Percentiles rank a stretch among this genome's conserved stretches.
Evolutionary conservation across 1,140 invertebrate species (phyloP).

Genomic region (Drosophila virilis): DNA sequence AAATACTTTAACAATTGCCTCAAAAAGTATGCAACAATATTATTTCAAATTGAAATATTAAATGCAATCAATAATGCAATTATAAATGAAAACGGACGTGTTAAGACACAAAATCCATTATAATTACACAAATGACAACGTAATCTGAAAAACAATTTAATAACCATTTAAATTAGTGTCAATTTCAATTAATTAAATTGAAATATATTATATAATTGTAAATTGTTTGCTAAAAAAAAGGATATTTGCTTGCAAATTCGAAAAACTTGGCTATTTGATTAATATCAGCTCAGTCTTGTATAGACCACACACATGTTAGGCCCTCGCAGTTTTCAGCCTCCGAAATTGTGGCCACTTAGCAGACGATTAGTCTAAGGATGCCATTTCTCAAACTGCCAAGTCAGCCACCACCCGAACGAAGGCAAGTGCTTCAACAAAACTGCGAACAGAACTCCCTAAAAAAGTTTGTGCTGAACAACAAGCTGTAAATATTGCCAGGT

Average conservation of each 20-base stretch:
- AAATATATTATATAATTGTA: no score
- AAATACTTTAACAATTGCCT: neutral
- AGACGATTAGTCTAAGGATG: constrained; percentile 40
- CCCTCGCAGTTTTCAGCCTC: constrained; percentile 1
- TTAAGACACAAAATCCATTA: no score
- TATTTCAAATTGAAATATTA: no score
- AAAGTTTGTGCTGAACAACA: constrained; percentile 39
- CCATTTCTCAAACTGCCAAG: constrained; percentile 46
- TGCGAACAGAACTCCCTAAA: constrained; percentile 14
- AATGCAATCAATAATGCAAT: no score
- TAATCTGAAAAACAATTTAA: no score
- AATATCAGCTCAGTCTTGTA: neutral
- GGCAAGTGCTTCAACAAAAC: constrained; percentile 42
- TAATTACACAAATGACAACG: no score
- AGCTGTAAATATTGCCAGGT: constrained; percentile 57
- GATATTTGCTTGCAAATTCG: no score
- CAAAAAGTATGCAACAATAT: no score
- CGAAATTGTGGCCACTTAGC: constrained; percentile 41
- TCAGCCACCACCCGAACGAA: neutral
- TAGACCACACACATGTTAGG: neutral
- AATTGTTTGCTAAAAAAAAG: no score
- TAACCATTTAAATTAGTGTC: no score
- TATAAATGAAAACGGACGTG: no score
- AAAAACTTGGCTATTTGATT: neutral
- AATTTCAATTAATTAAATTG: no score